These are phyloP conservation scores for Larimichthys polyactis DNA, from an alignment of 2,113 vertebrate genomes.

Conservation along the genomic window DNA sequence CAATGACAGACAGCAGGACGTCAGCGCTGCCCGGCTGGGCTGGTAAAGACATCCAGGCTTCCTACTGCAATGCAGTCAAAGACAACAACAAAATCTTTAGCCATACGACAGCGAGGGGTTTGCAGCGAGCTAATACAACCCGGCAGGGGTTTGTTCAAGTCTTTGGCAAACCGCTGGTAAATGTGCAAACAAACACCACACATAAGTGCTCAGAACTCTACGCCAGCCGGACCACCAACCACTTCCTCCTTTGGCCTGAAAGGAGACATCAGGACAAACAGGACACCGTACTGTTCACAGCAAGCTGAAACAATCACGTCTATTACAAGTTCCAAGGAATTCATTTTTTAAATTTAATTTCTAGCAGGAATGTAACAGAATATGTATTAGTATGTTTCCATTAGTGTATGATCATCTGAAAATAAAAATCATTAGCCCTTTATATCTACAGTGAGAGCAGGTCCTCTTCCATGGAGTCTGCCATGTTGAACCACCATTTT, in stretches of 20 bases:
- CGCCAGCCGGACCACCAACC: background rate
- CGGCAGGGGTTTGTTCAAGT: slow-evolving; percentile 15
- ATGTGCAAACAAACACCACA: slow-evolving; percentile 32
- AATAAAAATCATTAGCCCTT: no score
- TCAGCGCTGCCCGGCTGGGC: slow-evolving; percentile 29
- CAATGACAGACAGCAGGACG: slow-evolving; percentile 46
- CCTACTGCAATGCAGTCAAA: slow-evolving; percentile 68
- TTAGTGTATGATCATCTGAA: no score
- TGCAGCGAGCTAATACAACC: slow-evolving; percentile 7
- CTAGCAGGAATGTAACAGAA: no score
- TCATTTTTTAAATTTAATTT: no score
- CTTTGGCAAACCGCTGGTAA: slow-evolving; percentile 21
- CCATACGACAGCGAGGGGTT: slow-evolving; percentile 11
- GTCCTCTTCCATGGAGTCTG: no score
- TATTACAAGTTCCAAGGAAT: background rate
- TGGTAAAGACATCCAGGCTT: slow-evolving; percentile 27
- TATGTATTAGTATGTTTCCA: no score
- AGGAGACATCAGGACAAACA: slow-evolving; percentile 19
- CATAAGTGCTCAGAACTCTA: slow-evolving; percentile 3
- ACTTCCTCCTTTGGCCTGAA: slow-evolving; percentile 10
- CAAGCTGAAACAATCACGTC: background rate
- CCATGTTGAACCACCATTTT: no score
- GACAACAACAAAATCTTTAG: slow-evolving; percentile 45
- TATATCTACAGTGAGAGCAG: no score
- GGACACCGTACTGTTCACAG: background rate